phyloP scores from a whole-genome alignment of 2,888 invertebrate species.

The Andrena hattorfiana region DNA sequence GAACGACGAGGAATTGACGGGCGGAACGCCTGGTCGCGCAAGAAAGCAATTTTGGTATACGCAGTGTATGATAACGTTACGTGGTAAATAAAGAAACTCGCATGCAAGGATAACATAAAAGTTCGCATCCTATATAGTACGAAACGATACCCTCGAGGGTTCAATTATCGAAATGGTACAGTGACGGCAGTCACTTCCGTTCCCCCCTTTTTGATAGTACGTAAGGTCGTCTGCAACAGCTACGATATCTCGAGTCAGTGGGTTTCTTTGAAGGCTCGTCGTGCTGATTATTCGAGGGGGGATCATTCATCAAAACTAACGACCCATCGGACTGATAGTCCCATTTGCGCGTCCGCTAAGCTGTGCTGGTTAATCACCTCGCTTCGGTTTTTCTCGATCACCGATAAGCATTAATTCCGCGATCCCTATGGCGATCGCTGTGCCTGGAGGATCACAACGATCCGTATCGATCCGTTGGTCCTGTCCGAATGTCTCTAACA shows the following conservation, averaged over 20 bases:
- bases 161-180: neutral
- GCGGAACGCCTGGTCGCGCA: conserved; percentile 1
- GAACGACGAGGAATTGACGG: neutral
- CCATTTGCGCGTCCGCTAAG: neutral
- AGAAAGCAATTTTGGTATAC: conserved; percentile 50
- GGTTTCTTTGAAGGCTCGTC: neutral
- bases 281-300: neutral
- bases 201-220: neutral
- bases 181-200: conserved; percentile 28
- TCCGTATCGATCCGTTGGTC: conserved; percentile 2
- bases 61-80: conserved; percentile 32
- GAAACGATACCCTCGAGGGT: conserved; percentile 9
- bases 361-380: conserved; percentile 28
- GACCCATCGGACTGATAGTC: conserved; percentile 4
- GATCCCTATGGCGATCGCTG: neutral
- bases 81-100: conserved; percentile 39
- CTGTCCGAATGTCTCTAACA: neutral
- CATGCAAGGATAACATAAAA: conserved; percentile 57
- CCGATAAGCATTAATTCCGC: conserved; percentile 14
- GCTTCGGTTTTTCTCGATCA: neutral
- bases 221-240: neutral
- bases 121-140: conserved; percentile 18
- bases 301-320: conserved; percentile 22
- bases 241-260: neutral
- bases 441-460: neutral